Evolutionary conservation across 2,113 vertebrate species (phyloP), one percentile per base, ranked within the genome.

Genomic region (Rhinopomastus cyanomelas): DNA sequence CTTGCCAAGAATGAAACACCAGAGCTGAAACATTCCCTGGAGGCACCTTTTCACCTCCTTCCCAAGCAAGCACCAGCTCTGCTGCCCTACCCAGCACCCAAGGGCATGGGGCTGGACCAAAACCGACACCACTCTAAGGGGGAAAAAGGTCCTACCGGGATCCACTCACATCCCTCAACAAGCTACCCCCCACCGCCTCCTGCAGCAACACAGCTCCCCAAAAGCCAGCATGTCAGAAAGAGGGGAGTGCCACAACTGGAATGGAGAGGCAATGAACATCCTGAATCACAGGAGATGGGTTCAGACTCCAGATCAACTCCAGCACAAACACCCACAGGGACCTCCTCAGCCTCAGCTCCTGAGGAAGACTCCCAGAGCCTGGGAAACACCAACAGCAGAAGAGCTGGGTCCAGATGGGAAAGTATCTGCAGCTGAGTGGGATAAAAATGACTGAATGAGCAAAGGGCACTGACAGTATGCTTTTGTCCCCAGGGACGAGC

Each of bases 371-470:
- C 60, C 61, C 1, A 0, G 67, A 42, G 42, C 55, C 85, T 91
- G 90, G 90, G 87, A 95, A 94, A 91, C 52, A 75, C 39, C 78
- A 78, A 18, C 53, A 48, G 36, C 6, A 2, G 77, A 92, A 89
- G 37, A 93, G 29, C 37, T 15, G 2, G 17, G 16, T 23, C 53
- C 68, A 68, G 61, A 87, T 77, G 85, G 74, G 60, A 88, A 95
- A 88, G 53, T 9, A 49, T 39, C 66, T 39, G 55, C 11, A 6
- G 34, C 62, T 27, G 16, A 90, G 61, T 0, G 2, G 61, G 44
- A 64, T 88, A 51, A 55, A 75, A 89, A 56, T 79, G 65, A 93
- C 74, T 57, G 81, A 66, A 37, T 61, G 84, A 96, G 69, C 0
- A 0, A 88, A 93, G 87, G 66, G 49, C 71, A 51, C 32, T 88